phyloP scores from a whole-genome alignment of 2,113 vertebrate species.

The Indicator indicator region DNA sequence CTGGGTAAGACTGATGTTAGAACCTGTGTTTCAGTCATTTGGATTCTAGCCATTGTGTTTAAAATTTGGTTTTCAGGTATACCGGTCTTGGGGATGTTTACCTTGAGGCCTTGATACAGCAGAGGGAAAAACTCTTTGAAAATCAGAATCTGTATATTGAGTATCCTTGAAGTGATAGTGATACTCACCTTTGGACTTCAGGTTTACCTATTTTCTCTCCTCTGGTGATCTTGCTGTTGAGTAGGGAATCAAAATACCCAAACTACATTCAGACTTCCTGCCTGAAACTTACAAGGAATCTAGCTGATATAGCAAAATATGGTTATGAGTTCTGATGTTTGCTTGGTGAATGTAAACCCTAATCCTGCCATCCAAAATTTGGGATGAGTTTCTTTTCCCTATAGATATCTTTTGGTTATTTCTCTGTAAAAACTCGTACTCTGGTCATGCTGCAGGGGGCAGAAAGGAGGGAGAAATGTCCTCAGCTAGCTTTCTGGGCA shows the following conservation, averaged over 20 bases:
- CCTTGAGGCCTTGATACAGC: neutral
- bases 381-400: neutral
- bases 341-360: neutral
- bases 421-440: neutral
- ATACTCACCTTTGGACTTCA: neutral
- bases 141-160: neutral
- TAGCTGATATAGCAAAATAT: neutral
- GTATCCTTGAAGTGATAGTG: neutral
- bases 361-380: neutral
- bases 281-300: neutral
- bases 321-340: neutral
- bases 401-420: neutral
- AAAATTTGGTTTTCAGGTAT: neutral
- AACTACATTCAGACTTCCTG: neutral
- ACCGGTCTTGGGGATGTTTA: neutral
- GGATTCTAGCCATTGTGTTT: neutral
- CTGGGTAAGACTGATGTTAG: constrained; percentile 80
- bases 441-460: neutral
- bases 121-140: neutral
- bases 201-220: neutral
- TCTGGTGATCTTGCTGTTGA: neutral
- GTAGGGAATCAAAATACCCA: neutral
- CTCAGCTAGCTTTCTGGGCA: neutral
- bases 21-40: neutral
- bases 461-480: neutral